Evolutionary conservation across 2,113 vertebrate species (phyloP).

Genomic region (Amphiprion percula): DNA sequence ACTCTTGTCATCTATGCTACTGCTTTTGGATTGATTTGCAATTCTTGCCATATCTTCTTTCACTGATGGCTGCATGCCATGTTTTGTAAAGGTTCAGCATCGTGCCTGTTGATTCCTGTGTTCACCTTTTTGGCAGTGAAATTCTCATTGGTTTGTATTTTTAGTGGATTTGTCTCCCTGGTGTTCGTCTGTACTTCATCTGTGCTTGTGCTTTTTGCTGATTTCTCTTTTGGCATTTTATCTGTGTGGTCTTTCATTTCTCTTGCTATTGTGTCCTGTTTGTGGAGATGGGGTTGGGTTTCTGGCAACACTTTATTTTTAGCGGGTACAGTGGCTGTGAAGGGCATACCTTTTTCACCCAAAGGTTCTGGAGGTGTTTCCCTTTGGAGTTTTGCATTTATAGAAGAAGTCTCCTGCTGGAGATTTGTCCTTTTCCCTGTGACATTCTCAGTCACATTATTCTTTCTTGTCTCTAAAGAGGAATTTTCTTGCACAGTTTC

Average conservation of each 20-base stretch:
- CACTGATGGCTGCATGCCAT: not conserved
- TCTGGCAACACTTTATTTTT: constrained; percentile 67
- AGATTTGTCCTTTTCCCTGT: constrained; percentile 22
- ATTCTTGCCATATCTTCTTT: constrained; percentile 21
- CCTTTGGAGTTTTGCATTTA: constrained; percentile 25
- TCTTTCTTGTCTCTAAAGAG: constrained; percentile 23
- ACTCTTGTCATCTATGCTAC: constrained; percentile 6
- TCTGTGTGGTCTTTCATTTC: constrained; percentile 38
- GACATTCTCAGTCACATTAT: constrained; percentile 17
- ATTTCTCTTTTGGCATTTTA: constrained; percentile 28
- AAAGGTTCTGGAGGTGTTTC: constrained; percentile 43
- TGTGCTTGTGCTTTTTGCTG: constrained; percentile 13
- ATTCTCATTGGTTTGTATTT: constrained; percentile 25
- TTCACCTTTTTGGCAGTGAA: not conserved
- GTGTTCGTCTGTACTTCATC: constrained; percentile 14
- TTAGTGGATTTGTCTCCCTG: constrained; percentile 4
- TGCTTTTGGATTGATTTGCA: constrained; percentile 29
- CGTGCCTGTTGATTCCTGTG: not conserved
- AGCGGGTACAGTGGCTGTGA: constrained; percentile 33
- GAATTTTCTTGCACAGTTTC: constrained; percentile 37
- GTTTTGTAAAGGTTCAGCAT: constrained; percentile 11
- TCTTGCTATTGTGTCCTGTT: constrained; percentile 36
- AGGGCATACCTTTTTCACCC: constrained; percentile 39
- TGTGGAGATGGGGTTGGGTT: constrained; percentile 55
- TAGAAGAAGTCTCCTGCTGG: constrained; percentile 15